Evolutionary conservation across 2,888 invertebrate genomes (phyloP), one percentile per base, ranked within the genome.

Genomic region (Caenorhabditis becei): DNA sequence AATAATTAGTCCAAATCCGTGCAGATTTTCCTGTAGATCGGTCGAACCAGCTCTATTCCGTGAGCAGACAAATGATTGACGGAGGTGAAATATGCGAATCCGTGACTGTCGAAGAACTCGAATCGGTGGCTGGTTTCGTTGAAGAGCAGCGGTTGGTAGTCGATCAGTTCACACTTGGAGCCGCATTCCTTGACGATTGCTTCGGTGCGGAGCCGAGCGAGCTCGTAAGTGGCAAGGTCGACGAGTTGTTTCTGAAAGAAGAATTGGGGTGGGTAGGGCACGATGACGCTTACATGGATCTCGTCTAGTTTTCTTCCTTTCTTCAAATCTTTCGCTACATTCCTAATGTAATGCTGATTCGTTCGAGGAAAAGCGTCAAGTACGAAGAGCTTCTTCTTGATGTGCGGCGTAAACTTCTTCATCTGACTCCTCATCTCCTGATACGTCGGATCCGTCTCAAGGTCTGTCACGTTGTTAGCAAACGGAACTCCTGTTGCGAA

Each of bases 311-410:
- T 44, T 8, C 49, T 58, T 18, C 59, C 58, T 18, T 14, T 70
- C 32, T 65, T 70, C 59, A 77, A 26, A 65, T 77, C 63, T 8
- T 63, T 63, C 5, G 63, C 69, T 2, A 77, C 20, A 35, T 63
- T 8, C 24, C 16, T 20, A 5, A 77, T 10, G 7, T 58, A 65
- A 20, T 41, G 32, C 10, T 37, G 56, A 47, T 59, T 56, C 2
- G 53, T 54, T 49, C 62, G 63, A 2, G 77, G 77, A 23, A 77
- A 58, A 8, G 77, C 61, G 26, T 77, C 70, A 7, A 77, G n/a
- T 16, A 70, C 51, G 47, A 61, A 77, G 4, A 77, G 47, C 26
- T 77, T 77, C 44, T 70, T 77, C 24, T 77, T 77, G 47, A 77
- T 77, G n/a, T 70, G 0, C 24, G 69, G 63, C 47, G 26, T 35